Percentiles rank a stretch among this genome's conserved stretches.
These are phyloP conservation scores for Conus ventricosus DNA, from an alignment of 1,140 invertebrate species.

Conservation along the genomic window DNA sequence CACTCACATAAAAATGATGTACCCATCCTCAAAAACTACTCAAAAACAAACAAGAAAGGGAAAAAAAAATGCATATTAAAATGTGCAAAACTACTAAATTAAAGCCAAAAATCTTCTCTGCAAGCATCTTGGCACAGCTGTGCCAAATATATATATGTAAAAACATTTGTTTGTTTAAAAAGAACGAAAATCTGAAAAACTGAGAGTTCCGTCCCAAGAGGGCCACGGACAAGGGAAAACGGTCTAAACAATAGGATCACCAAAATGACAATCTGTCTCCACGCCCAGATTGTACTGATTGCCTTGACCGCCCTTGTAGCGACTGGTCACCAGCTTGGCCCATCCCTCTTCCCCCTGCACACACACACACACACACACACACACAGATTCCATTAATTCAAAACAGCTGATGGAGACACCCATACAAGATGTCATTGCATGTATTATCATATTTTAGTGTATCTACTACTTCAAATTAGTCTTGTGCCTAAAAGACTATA, in stretches of 20 bases:
- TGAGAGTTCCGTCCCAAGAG: not conserved
- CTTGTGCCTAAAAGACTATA: too few species aligned
- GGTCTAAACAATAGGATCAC: slow-evolving; percentile 70
- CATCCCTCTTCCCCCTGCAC: slow-evolving; percentile 74
- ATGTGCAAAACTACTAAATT: not conserved
- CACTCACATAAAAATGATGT: too few species aligned
- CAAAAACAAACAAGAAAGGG: not conserved
- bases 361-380: slow-evolving; percentile 29
- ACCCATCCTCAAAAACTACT: too few species aligned
- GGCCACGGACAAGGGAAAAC: too few species aligned
- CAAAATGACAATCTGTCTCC: slow-evolving; percentile 75
- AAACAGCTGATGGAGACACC: too few species aligned
- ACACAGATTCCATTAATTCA: not conserved
- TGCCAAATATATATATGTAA: not conserved
- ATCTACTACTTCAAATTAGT: too few species aligned
- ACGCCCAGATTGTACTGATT: slow-evolving; percentile 76
- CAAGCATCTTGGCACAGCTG: too few species aligned
- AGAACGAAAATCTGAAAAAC: not conserved
- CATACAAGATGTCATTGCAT: too few species aligned
- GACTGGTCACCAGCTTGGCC: slow-evolving; percentile 65
- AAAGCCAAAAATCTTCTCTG: too few species aligned
- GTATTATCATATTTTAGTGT: too few species aligned
- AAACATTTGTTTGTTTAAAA: not conserved
- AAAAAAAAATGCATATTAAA: not conserved
- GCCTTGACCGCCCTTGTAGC: slow-evolving; percentile 70